phyloP scores from a whole-genome alignment of 2,113 vertebrate species.

The Paedocypris sp. region DNA sequence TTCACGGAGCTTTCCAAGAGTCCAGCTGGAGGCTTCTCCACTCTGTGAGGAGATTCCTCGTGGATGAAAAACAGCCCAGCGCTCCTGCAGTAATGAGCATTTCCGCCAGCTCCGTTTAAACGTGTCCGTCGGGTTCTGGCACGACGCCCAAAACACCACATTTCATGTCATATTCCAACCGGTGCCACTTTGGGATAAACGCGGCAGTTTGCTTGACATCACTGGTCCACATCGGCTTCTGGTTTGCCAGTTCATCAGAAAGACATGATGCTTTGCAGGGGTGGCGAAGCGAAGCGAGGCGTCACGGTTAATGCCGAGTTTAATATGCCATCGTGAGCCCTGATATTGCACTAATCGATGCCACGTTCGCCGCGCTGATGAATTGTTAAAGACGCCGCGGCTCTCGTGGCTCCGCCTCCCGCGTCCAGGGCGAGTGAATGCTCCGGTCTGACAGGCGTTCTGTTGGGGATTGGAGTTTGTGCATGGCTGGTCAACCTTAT shows the following conservation, averaged over 20 bases:
- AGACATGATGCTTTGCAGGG: background rate
- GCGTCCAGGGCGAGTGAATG: background rate
- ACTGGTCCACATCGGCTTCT: background rate
- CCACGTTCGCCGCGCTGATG: constrained; percentile 15
- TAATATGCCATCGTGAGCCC: background rate
- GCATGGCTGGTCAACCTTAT: constrained; percentile 33
- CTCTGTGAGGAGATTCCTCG: constrained; percentile 4
- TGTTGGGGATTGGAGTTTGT: constrained; percentile 23
- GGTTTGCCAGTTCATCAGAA: background rate
- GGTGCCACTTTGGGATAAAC: background rate
- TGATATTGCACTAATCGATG: constrained; percentile 18
- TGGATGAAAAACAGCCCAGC: background rate
- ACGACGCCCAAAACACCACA: background rate
- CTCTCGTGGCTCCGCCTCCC: background rate
- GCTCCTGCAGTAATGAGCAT: constrained; percentile 1
- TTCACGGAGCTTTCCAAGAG: constrained; percentile 2
- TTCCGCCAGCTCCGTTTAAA: background rate
- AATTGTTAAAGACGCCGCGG: constrained; percentile 17
- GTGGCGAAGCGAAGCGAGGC: background rate
- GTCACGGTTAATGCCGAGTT: constrained; percentile 7
- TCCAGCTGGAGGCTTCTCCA: constrained; percentile 3
- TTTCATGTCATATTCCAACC: background rate
- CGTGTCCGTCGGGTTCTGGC: background rate
- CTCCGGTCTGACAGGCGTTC: constrained; percentile 7
- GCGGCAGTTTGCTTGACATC: background rate